Conservation (phyloP, 2,113 vertebrate species). For the Castor canadensis region DNA sequence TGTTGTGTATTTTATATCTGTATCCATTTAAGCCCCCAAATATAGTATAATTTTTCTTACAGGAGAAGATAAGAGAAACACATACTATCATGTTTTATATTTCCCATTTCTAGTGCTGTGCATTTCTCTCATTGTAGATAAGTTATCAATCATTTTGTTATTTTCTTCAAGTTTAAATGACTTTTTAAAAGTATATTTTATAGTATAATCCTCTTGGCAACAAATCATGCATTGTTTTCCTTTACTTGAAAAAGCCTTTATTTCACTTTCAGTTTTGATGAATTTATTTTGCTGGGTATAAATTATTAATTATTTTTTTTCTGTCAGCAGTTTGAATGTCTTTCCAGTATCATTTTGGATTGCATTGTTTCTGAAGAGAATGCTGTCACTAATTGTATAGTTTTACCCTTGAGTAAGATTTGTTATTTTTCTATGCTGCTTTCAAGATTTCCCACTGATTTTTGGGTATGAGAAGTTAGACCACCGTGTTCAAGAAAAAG, state of each 20-base stretch:
- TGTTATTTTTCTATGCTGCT: background rate
- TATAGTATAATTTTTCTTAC: background rate
- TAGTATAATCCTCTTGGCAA: background rate
- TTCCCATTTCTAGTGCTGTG: background rate
- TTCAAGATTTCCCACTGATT: conserved; percentile 11
- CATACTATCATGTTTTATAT: background rate
- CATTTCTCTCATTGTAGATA: background rate
- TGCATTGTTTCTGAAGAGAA: conserved; percentile 24
- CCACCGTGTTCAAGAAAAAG: background rate
- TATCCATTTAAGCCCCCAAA: background rate
- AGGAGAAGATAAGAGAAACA: background rate
- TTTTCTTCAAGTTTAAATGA: conserved; percentile 1
- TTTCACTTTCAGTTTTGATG: conserved; percentile 47
- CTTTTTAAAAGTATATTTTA: background rate
- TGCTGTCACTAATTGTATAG: background rate
- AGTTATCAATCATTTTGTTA: conserved; percentile 37
- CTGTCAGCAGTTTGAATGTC: background rate
- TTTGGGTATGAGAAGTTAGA: background rate
- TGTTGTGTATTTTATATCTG: background rate
- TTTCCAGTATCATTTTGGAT: background rate
- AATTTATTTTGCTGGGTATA: conserved; percentile 31
- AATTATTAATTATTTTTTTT: background rate
- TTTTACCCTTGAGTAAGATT: background rate
- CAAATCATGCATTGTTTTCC: conserved; percentile 12
- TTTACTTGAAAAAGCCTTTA: conserved; percentile 26